phyloP scores from a whole-genome alignment of 1,140 invertebrate species.

The Diorhabda elongata region DNA sequence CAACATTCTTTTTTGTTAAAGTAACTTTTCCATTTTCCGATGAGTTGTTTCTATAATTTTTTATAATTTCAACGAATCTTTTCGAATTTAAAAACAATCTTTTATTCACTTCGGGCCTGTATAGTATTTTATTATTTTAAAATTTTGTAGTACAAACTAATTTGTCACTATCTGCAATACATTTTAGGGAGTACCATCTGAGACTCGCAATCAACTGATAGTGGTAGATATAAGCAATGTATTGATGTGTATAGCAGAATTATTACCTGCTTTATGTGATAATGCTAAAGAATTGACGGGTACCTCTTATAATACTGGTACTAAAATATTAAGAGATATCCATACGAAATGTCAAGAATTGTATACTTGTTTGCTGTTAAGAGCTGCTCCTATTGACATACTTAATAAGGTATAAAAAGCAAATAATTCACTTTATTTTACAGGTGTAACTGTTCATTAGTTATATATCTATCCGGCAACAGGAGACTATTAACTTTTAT shows the following conservation, averaged over 20 bases:
- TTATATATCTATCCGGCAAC: no score
- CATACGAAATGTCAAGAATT: constrained; percentile 75
- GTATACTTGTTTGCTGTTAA: constrained; percentile 63
- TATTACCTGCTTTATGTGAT: constrained; percentile 61
- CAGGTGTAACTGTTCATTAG: no score
- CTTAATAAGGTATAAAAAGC: constrained; percentile 61
- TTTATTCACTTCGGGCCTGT: no score
- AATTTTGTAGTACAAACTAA: background rate
- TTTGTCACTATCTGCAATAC: background rate
- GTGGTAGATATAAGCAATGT: constrained; percentile 71
- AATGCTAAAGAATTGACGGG: constrained; percentile 61
- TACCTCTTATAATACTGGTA: constrained; percentile 51
- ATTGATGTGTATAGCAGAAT: constrained; percentile 63
- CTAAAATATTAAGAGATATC: constrained; percentile 65
- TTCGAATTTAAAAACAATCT: no score
- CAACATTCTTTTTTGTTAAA: no score
- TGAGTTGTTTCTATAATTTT: no score
- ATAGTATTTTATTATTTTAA: no score
- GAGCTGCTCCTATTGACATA: constrained; percentile 65
- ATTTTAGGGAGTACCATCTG: constrained; percentile 57
- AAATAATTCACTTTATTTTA: no score
- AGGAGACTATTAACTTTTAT: no score
- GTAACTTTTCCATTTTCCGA: no score
- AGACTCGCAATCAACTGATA: constrained; percentile 57
- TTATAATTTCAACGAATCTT: no score